Base-by-base conservation (phyloP, 2,888 invertebrate genomes). In the Apoderus coryli region DNA sequence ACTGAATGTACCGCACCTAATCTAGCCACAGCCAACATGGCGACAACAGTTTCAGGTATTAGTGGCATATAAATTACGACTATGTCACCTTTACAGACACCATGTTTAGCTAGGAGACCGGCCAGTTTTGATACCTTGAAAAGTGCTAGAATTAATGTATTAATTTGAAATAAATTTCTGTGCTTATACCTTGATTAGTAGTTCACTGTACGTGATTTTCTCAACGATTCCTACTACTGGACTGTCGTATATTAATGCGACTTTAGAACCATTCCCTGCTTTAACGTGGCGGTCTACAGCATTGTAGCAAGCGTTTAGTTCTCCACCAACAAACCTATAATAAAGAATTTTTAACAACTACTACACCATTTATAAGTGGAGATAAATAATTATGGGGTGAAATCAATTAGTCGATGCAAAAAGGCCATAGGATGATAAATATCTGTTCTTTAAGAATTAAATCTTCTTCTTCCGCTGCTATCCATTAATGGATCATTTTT, bases 21-120 rank as follows among this genome's bases (percentile, higher is more conserved):
- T 25, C 93, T 64, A 19, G 77, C 82, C 2, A 78, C 77, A 1
- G 92, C 90, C 45, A 92, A 56, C 79, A 92, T 90, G 2, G 89
- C 75, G 29, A 89, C 68, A 25, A 90, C 69, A 0, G 88, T 80
- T 57, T 92, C 86, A 0, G 92, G 90, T 27, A 92, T 81, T 34
- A 92, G 69, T 0, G 92, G 92, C 92, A 93, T 92, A 56, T 92
- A 92, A 48, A 93, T 85, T 2, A 92, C 65, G 2, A 93, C 85
- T 1, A 80, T 61, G 47, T 89, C 88, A 0, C 90, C 90, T 46
- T 74, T 72, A 10, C 61, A 57, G 2, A 92, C 86, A 0, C 90
- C 90, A 30, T 81, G 59, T 3, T 72, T 67, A 1, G 71, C 64
- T 44, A 93, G 58, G 19, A 78, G 81, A 2, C 86, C 86, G 1